These are phyloP conservation scores for Dinomys branickii DNA, from an alignment of 2,113 vertebrate genomes.

Conservation along the genomic window DNA sequence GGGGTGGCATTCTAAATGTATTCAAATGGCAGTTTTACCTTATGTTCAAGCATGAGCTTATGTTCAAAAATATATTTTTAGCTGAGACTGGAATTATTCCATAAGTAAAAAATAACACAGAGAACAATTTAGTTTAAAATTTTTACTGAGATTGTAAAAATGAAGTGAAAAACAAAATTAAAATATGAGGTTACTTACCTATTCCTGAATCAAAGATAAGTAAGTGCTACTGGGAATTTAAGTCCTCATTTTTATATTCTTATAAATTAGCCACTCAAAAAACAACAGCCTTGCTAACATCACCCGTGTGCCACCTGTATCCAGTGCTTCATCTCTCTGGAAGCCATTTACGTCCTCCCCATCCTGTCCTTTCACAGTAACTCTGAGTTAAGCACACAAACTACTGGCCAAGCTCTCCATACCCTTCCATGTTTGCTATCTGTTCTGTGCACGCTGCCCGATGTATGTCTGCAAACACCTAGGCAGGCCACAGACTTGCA, in stretches of 20 bases:
- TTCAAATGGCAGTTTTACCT: neutral
- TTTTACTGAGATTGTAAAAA: slow-evolving; percentile 16
- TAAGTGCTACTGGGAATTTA: neutral
- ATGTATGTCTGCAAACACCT: neutral
- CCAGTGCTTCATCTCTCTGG: neutral
- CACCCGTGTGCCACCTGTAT: neutral
- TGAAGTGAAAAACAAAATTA: slow-evolving; percentile 25
- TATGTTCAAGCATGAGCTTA: neutral
- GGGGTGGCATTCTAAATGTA: neutral
- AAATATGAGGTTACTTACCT: neutral
- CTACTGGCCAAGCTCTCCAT: neutral
- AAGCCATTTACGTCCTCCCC: neutral
- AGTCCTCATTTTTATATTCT: slow-evolving; percentile 32
- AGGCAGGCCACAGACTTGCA: neutral
- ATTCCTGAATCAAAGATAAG: slow-evolving; percentile 15
- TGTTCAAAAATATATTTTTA: slow-evolving; percentile 43
- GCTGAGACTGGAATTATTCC: slow-evolving; percentile 3
- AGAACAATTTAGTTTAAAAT: slow-evolving; percentile 21
- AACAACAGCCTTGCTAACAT: neutral
- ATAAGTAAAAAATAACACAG: slow-evolving; percentile 26
- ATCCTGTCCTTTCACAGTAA: slow-evolving; percentile 8
- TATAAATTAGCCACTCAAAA: neutral
- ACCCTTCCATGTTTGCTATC: neutral
- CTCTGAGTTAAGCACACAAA: neutral
- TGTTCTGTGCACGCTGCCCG: neutral